phyloP scores from a whole-genome alignment of 2,797 vertebrate genomes.

The Tympanoctomys barrerae region DNA sequence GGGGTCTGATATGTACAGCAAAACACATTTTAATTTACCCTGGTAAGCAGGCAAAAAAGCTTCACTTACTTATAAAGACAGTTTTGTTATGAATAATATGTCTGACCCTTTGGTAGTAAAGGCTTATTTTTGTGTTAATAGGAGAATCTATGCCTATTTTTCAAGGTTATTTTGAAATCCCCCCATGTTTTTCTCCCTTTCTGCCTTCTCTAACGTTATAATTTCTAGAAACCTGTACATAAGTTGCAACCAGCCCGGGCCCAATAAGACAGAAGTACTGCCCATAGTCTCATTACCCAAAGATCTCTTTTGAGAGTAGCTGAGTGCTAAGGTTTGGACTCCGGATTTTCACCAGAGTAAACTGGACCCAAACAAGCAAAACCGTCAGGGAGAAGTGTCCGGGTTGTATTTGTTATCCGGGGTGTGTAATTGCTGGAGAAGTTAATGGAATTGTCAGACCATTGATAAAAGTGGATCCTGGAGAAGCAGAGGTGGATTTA shows the following conservation, averaged over 20 bases:
- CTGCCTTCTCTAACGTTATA: neutral
- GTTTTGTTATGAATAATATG: slow-evolving; percentile 35
- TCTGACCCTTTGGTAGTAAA: slow-evolving; percentile 26
- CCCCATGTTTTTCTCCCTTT: neutral
- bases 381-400: slow-evolving; percentile 2
- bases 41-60: neutral
- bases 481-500: slow-evolving; percentile 86
- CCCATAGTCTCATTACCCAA: neutral
- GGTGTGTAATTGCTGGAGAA: slow-evolving; percentile 80
- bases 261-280: slow-evolving; percentile 31
- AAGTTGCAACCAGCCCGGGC: neutral
- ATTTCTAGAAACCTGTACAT: slow-evolving; percentile 18
- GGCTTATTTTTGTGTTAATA: neutral
- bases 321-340: slow-evolving; percentile 13
- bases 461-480: slow-evolving; percentile 72
- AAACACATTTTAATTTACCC: neutral
- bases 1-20: neutral
- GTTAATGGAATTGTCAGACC: slow-evolving; percentile 85
- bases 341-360: slow-evolving; percentile 11
- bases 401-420: slow-evolving; percentile 65
- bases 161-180: slow-evolving; percentile 27
- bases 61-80: neutral
- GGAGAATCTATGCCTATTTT: neutral
- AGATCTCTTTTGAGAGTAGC: slow-evolving; percentile 28
- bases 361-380: slow-evolving; percentile 45